phyloP scores from a whole-genome alignment of 2,113 vertebrate genomes.

The Phodopus roborovskii region DNA sequence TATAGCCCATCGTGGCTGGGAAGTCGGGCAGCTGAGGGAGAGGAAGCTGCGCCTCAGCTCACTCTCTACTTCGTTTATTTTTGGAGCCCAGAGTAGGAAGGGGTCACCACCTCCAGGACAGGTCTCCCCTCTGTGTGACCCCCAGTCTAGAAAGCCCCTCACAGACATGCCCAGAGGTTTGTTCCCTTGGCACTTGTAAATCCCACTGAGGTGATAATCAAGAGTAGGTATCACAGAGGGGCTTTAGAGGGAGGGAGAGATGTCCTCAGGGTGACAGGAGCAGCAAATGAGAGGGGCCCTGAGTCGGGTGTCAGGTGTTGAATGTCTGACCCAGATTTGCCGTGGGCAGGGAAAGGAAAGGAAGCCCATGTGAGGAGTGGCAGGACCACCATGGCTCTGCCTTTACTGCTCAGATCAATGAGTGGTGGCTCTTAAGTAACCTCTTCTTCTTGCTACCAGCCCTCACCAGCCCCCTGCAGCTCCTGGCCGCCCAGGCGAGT shows the following conservation, averaged over 20 bases:
- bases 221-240: neutral
- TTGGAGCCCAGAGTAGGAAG: neutral
- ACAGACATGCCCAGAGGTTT: neutral
- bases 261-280: too few species aligned
- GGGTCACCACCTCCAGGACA: neutral
- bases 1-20: neutral
- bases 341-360: neutral
- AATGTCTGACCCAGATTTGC: too few species aligned
- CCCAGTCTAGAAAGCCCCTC: neutral
- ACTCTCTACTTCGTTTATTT: neutral
- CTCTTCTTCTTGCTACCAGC: slow-evolving; percentile 82
- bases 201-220: neutral
- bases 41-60: neutral
- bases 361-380: neutral
- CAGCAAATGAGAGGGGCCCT: fast-evolving
- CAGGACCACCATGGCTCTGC: neutral
- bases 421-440: neutral
- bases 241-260: too few species aligned
- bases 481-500: slow-evolving; percentile 96
- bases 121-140: neutral
- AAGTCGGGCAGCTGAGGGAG: neutral
- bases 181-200: neutral
- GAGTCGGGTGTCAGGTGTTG: neutral
- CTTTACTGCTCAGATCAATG: neutral
- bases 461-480: slow-evolving; percentile 95